These are phyloP conservation scores for Trochalopteron elliotii DNA, from an alignment of 2,113 vertebrate genomes.

Conservation along the genomic window DNA sequence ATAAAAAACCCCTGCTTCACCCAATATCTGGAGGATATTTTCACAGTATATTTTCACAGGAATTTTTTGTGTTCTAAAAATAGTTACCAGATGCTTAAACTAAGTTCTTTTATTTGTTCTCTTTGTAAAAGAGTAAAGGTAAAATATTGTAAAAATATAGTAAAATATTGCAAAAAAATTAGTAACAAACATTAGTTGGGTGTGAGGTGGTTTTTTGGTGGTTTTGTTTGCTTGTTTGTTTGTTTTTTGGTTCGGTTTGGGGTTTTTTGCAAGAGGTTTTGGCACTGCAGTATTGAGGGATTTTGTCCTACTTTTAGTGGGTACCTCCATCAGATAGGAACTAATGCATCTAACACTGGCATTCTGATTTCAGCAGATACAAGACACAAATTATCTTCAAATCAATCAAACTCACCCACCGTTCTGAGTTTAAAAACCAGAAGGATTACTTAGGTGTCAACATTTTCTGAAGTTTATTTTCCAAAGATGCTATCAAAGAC, in stretches of 20 bases:
- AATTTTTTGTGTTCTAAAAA: background rate
- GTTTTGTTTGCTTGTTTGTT: background rate
- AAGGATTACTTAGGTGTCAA: background rate
- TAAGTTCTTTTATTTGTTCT: background rate
- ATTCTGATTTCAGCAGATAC: background rate
- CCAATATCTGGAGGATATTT: background rate
- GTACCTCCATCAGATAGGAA: background rate
- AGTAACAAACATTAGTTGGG: background rate
- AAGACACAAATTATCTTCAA: background rate
- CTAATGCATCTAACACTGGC: background rate
- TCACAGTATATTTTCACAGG: background rate
- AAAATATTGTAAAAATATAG: background rate
- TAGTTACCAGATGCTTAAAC: background rate
- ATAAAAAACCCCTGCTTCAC: background rate
- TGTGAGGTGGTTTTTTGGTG: no score
- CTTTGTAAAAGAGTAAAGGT: background rate
- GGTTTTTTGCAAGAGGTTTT: background rate
- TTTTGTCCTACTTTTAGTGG: background rate
- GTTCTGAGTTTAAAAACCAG: background rate
- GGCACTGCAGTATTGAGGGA: background rate
- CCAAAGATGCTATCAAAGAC: background rate
- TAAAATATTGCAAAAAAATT: background rate
- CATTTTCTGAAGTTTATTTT: background rate
- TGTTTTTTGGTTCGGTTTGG: background rate
- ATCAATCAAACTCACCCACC: background rate